Base-by-base conservation (phyloP, 2,888 invertebrate species). In the Rhagonycha fulva region DNA sequence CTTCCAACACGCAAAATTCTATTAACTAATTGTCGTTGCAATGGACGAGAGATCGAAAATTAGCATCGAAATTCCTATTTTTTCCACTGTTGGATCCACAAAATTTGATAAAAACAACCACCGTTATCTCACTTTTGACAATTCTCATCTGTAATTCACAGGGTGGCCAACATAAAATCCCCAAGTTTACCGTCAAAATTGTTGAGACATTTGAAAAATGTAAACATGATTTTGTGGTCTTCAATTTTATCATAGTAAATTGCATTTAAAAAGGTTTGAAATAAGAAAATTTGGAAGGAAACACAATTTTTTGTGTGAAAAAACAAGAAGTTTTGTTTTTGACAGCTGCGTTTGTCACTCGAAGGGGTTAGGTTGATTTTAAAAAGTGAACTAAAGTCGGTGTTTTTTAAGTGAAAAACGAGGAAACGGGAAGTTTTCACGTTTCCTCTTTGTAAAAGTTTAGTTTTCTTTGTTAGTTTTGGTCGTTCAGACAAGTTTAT, bases 71-170 rank as follows among this genome's bases (percentile, higher is more conserved):
- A 63, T 66, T 26, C 14, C 11, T 62, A 32, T n/a, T 66, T 62
- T 30, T 72, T 66, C 14, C n/a, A 14, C 19, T 19, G 32, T 19
- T 11, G 63, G 47, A 66, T 66, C 63, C 24, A 61, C 61, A n/a
- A 75, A 75, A 71, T 75, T 70, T 60, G 28, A 47, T 47, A 75
- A 77, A 47, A 63, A 75, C 74, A 77, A 74, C 77, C 63, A 75
- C 77, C 77, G 74, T 77, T 77, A 75, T 77, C 71, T 74, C 68
- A 78, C 75, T 71, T 77, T 71, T 77, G 75, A 77, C 74, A 76
- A 67, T 47, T 78, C 62, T 62, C 68, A 11, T 78, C 75, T 72
- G 72, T 75, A 70, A 77, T 78, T 71, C 47, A 14, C 77, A 70
- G 19, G n/a, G 11, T 69, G n/a, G 47, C 75, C 77, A 77, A 77